Conservation (phyloP, 2,888 invertebrate species). For the Electrophaes corylata region DNA sequence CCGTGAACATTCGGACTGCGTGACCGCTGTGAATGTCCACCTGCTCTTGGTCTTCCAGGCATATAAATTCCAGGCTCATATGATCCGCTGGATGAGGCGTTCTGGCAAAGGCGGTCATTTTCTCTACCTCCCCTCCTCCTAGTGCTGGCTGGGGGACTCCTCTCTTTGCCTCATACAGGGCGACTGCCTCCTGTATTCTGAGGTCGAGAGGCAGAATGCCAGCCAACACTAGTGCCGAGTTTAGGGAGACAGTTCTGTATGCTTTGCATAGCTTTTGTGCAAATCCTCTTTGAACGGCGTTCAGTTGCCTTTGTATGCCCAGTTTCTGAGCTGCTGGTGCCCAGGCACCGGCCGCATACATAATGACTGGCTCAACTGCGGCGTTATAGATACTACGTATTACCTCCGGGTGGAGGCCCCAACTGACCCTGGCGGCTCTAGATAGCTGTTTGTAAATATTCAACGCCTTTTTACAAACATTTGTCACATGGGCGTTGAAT, state of each 20-base stretch:
- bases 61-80: too few relatives aligned
- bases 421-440: constrained; percentile 2
- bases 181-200: constrained; percentile 11
- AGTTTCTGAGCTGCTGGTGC: background rate
- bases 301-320: constrained; percentile 1
- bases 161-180: constrained; percentile 5
- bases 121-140: constrained; percentile 8
- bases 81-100: too few relatives aligned
- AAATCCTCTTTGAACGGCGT: constrained; percentile 1
- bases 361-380: background rate
- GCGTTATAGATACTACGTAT: constrained; percentile 18
- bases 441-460: constrained; percentile 5
- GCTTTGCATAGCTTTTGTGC: background rate
- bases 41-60: too few relatives aligned
- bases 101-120: too few relatives aligned
- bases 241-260: constrained; percentile 4
- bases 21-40: too few relatives aligned
- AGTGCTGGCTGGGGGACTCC: background rate
- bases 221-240: constrained; percentile 15
- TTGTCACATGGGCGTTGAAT: background rate
- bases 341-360: background rate
- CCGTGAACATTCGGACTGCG: too few relatives aligned
- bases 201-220: constrained; percentile 26
- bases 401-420: constrained; percentile 26
- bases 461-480: background rate